A percentile compares a stretch with the other conserved stretches of the same genome.
Conservation (phyloP, 2,888 invertebrate genomes). For the Cosmia pyralina region DNA sequence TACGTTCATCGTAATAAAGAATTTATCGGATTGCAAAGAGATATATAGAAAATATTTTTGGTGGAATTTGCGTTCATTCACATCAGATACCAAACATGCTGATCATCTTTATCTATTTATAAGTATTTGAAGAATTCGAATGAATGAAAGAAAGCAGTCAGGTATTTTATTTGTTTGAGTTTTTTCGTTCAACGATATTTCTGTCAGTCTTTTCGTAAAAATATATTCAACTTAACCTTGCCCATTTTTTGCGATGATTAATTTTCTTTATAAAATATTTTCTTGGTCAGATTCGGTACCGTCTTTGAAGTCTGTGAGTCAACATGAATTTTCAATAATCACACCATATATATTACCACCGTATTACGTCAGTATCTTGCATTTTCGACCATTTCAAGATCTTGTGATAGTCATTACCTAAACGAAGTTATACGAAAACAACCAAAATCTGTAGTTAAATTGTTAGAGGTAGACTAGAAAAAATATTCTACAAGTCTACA, state of each 20-base stretch:
- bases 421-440: neutral
- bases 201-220: constrained; percentile 23
- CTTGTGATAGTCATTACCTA: no score
- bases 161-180: constrained; percentile 30
- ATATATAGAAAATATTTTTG: constrained; percentile 42
- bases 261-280: constrained; percentile 22
- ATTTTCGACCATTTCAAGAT: no score
- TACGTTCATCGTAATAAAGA: neutral
- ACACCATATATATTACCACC: neutral
- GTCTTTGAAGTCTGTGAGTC: constrained; percentile 8
- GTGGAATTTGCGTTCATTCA: constrained; percentile 45
- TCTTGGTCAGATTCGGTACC: constrained; percentile 2
- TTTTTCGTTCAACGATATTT: constrained; percentile 23
- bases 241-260: constrained; percentile 16
- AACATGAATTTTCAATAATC: constrained; percentile 7
- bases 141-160: constrained; percentile 20
- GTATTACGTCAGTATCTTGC: no score
- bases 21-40: constrained; percentile 47
- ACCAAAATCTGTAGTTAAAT: neutral
- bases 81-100: constrained; percentile 14
- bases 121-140: constrained; percentile 24
- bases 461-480: neutral
- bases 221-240: constrained; percentile 17
- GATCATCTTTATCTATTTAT: constrained; percentile 21
- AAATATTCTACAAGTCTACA: neutral